These are phyloP conservation scores for Riparia riparia DNA, from an alignment of 2,113 vertebrate genomes.

Conservation along the genomic window DNA sequence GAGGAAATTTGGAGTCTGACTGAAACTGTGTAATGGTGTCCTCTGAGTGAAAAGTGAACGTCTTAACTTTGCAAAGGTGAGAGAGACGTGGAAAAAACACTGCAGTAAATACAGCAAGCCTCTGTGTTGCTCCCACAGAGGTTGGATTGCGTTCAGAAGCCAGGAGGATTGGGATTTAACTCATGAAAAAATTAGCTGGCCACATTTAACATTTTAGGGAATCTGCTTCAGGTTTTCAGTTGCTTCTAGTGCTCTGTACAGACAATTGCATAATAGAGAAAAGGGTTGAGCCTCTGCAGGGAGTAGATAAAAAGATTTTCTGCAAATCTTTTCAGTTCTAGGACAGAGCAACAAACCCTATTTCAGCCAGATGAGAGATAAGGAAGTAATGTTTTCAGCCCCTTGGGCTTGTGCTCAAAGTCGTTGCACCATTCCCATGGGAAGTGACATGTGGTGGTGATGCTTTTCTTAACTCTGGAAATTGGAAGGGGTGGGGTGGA, in stretches of 20 bases:
- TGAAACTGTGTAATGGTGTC: not conserved
- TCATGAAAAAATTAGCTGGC: not conserved
- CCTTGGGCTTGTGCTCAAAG: not conserved
- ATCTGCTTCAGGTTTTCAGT: not conserved
- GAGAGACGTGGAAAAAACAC: not conserved
- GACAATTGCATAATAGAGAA: not conserved
- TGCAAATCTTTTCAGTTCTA: not conserved
- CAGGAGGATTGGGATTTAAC: not conserved
- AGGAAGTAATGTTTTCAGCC: not conserved
- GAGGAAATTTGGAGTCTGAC: not conserved
- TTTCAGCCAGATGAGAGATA: not conserved
- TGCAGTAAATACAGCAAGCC: not conserved
- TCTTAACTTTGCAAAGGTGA: not conserved
- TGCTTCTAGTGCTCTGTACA: not conserved
- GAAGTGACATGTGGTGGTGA: not conserved
- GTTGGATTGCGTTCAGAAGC: not conserved
- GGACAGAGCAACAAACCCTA: not conserved
- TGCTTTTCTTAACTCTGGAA: conserved; percentile 25
- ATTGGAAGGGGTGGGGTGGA: not conserved
- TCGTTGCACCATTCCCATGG: not conserved
- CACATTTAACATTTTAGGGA: not conserved
- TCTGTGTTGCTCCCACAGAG: not conserved
- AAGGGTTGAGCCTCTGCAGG: not conserved
- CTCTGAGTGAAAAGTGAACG: not conserved
- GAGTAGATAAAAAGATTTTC: conserved; percentile 7